Conservation (phyloP, 2,888 invertebrate species). For the Apamea monoglypha region DNA sequence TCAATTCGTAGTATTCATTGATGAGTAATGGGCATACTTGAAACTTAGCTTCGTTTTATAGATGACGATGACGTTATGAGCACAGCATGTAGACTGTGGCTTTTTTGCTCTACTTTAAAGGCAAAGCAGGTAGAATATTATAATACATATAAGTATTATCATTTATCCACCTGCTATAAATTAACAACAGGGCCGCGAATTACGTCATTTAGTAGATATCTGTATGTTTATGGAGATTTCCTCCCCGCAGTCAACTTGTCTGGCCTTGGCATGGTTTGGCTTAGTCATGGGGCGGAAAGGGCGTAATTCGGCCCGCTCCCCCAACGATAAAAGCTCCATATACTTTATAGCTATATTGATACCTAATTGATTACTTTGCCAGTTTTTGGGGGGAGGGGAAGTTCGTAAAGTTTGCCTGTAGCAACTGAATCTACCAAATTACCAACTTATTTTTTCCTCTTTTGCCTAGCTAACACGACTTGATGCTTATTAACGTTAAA, state of each 20-base stretch:
- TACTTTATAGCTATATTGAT: background rate
- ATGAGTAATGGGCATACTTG: constrained; percentile 47
- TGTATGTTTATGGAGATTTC: constrained; percentile 54
- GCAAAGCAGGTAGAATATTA: background rate
- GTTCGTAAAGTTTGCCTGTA: constrained; percentile 5
- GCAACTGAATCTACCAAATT: background rate
- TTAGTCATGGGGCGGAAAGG: constrained; percentile 52
- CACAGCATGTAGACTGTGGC: constrained; percentile 2
- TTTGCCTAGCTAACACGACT: background rate
- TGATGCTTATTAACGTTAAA: background rate
- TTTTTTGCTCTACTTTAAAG: constrained; percentile 32
- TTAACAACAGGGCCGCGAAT: constrained; percentile 20
- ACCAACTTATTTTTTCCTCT: background rate
- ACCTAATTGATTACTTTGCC: constrained; percentile 25
- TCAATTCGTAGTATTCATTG: constrained; percentile 45
- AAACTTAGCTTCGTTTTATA: constrained; percentile 32
- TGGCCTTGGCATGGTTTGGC: constrained; percentile 68
- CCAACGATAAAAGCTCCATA: constrained; percentile 13
- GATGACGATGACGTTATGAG: constrained; percentile 54
- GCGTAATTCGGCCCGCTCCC: constrained; percentile 51
- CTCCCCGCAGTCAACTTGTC: constrained; percentile 51
- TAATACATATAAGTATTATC: background rate
- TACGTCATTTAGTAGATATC: constrained; percentile 52
- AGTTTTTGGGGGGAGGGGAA: background rate
- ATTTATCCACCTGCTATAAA: constrained; percentile 22